These are phyloP conservation scores for Diplodus sargus DNA, from an alignment of 2,797 vertebrate species.

Conservation along the genomic window DNA sequence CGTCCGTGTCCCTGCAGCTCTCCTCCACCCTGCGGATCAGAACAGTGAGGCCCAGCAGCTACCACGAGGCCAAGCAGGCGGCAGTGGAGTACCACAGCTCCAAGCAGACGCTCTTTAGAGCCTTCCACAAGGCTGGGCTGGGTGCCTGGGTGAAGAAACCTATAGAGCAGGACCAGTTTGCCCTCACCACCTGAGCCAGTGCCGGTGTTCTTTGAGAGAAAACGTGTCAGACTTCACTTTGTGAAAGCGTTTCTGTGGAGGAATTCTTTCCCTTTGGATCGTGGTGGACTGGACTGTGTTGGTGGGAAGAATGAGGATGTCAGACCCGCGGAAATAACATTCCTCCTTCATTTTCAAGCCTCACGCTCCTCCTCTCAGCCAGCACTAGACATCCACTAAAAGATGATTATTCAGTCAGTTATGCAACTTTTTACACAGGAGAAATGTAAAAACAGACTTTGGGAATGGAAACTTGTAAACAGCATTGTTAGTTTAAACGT, in stretches of 20 bases:
- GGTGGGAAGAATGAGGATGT: constrained; percentile 34
- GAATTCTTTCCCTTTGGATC: background rate
- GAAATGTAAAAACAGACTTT: constrained; percentile 15
- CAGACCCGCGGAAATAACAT: constrained; percentile 34
- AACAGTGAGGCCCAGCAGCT: constrained; percentile 83
- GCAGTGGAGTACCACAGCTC: constrained; percentile 90
- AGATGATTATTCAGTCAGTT: constrained; percentile 38
- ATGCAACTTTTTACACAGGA: constrained; percentile 62
- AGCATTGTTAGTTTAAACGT: constrained; percentile 18
- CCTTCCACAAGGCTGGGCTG: constrained; percentile 91
- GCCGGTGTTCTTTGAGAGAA: background rate
- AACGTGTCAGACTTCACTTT: background rate
- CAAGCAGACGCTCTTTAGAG: constrained; percentile 90
- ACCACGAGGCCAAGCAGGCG: constrained; percentile 92
- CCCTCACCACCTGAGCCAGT: constrained; percentile 75
- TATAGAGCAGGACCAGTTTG: constrained; percentile 94
- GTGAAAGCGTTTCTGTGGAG: background rate
- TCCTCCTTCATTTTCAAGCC: constrained; percentile 19
- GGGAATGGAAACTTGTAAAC: constrained; percentile 19
- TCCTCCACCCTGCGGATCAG: constrained; percentile 83
- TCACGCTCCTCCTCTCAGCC: constrained; percentile 36
- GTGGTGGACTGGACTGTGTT: constrained; percentile 7
- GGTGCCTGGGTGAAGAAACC: constrained; percentile 97
- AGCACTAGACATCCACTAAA: constrained; percentile 31
- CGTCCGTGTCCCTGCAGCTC: constrained; percentile 78